Evolutionary conservation across 92 coral and sea anemone species (phyloP).

Genomic region (Epizoanthus rinbou): DNA sequence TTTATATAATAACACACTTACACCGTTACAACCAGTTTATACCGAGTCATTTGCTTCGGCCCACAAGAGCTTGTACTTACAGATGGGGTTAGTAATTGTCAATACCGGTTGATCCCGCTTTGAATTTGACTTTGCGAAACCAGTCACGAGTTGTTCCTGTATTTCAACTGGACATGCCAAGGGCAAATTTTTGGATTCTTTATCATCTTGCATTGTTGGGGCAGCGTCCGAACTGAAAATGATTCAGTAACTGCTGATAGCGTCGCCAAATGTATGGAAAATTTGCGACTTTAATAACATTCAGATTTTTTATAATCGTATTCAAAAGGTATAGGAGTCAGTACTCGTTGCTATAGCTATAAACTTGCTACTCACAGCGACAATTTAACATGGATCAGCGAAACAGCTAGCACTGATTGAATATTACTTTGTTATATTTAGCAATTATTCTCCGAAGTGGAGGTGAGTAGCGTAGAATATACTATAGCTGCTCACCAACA

Average conservation of each 20-base stretch:
- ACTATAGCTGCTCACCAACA: too few species aligned
- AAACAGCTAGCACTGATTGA: too few species aligned
- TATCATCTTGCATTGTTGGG: constrained; percentile 18
- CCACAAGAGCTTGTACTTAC: constrained; percentile 15
- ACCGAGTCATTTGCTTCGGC: too few species aligned
- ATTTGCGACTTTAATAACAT: neutral
- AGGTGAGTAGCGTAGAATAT: too few species aligned
- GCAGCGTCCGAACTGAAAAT: neutral
- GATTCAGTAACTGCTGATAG: neutral
- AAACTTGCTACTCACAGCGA: too few species aligned
- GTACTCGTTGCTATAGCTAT: neutral
- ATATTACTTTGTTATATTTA: too few species aligned
- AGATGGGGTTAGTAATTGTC: neutral
- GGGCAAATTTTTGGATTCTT: neutral
- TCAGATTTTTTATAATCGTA: neutral
- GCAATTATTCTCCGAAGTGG: too few species aligned
- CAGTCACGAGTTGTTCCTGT: neutral
- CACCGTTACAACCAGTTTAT: too few species aligned
- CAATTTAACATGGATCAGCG: too few species aligned
- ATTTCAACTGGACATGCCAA: neutral
- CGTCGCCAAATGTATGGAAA: neutral
- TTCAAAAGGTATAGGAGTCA: neutral
- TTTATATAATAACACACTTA: too few species aligned
- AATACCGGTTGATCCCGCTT: neutral
- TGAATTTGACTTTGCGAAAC: neutral